Evolutionary conservation across 2,888 invertebrate genomes (phyloP), one percentile per base, ranked within the genome.

Genomic region (Xylocampa areola): DNA sequence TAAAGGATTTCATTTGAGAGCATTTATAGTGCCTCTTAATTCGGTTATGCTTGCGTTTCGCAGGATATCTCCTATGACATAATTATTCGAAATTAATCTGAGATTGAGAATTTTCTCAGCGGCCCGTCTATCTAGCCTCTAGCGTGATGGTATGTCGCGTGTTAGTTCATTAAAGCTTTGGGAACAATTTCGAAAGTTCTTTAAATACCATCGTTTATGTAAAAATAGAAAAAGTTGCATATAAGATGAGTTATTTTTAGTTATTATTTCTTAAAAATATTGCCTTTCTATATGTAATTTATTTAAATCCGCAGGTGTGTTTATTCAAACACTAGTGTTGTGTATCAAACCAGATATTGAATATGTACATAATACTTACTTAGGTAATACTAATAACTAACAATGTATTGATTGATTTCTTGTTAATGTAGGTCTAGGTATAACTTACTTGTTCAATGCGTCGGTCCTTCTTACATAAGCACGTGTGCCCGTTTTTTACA

Each of bases 381-480:
- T 44, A 54, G 16, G 29, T 47, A 29, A 57, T 64, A n/a, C n/a
- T n/a, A n/a, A n/a, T n/a, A n/a, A n/a, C n/a, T 47, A 48, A 7
- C 2, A 14, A 21, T 43, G 11, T 54, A 37, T 54, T 29, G 39
- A 54, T 68, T 44, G 44, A 60, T 55, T 52, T 52, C 55, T 47
- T 40, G 36, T 17, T 36, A 65, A 74, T 57, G 45, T 68, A 68
- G 66, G 59, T 67, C 64, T 73, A 69, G 57, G 60, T 73, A 50
- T 55, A 77, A 92, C 93, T 91, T 74, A 92, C 92, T 89, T 91
- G 87, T 75, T 81, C 54, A 80, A 76, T 79, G 66, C 68, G 82
- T 83, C 79, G 81, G 82, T 80, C 83, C 84, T 82, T 81, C 87
- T 93, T 92, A 92, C 92, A 92, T 93, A 92, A 93, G 91, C 85